Conservation (phyloP, 2,888 invertebrate species). For the Catocala sponsa region DNA sequence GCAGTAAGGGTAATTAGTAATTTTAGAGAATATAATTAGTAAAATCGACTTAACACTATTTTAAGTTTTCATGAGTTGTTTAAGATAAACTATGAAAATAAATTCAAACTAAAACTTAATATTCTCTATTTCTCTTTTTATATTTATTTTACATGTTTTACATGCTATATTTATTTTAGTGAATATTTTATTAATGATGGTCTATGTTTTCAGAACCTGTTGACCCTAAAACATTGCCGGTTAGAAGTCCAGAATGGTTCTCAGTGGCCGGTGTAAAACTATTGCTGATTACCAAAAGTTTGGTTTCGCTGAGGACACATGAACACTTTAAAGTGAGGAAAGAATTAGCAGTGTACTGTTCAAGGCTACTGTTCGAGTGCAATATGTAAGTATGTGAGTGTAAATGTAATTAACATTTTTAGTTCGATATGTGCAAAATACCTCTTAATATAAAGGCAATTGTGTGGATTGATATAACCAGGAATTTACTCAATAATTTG, state of each 20-base stretch:
- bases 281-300: constrained; percentile 77
- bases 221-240: constrained; percentile 58
- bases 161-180: background rate
- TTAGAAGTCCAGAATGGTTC: constrained; percentile 88
- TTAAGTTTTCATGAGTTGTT: background rate
- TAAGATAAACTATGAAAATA: too few relatives aligned
- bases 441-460: too few relatives aligned
- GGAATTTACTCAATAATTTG: too few relatives aligned
- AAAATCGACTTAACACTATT: constrained; percentile 14
- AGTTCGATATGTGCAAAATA: too few relatives aligned
- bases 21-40: constrained; percentile 64
- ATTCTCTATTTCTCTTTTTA: constrained; percentile 2
- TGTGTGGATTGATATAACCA: too few relatives aligned
- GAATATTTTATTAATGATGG: background rate
- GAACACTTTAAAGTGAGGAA: constrained; percentile 89
- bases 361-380: constrained; percentile 88
- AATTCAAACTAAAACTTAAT: background rate
- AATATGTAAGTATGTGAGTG: constrained; percentile 76
- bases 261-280: constrained; percentile 88
- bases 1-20: constrained; percentile 79
- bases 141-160: constrained; percentile 23
- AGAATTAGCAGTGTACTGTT: constrained; percentile 89
- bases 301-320: constrained; percentile 88
- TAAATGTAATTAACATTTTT: too few relatives aligned
- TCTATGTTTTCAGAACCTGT: constrained; percentile 50